phyloP scores from a whole-genome alignment of 2,113 vertebrate species.

The Pongo pygmaeus region DNA sequence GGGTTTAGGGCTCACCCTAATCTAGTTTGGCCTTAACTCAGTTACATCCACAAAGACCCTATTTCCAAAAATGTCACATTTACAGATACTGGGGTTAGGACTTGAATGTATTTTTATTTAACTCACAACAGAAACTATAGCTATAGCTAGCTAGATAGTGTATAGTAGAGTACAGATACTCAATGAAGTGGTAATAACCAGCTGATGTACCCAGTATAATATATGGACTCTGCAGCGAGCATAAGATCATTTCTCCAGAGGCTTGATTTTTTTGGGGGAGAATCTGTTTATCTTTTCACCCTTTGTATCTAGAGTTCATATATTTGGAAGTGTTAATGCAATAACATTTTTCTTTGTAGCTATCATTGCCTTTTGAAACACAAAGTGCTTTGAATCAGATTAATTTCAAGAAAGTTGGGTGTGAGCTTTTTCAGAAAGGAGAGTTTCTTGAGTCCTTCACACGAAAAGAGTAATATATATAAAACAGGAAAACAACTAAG shows the following conservation, averaged over 20 bases:
- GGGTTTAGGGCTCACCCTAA: too few species aligned
- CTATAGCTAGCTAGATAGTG: too few species aligned
- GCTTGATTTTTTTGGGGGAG: not conserved
- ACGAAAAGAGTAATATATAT: not conserved
- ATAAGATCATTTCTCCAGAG: not conserved
- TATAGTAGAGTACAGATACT: too few species aligned
- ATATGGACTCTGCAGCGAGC: too few species aligned
- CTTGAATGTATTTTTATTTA: too few species aligned
- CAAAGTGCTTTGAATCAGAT: not conserved
- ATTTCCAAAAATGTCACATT: too few species aligned
- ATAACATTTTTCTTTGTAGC: not conserved
- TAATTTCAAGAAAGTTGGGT: not conserved
- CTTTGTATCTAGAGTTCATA: not conserved
- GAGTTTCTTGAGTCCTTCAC: not conserved
- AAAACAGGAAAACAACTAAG: not conserved
- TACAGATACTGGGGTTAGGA: too few species aligned
- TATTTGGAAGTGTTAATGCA: not conserved
- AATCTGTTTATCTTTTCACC: not conserved
- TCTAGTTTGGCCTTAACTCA: too few species aligned
- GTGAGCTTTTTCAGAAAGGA: constrained; percentile 14
- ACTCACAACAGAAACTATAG: too few species aligned
- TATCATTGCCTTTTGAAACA: not conserved
- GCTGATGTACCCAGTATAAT: too few species aligned
- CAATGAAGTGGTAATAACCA: too few species aligned
- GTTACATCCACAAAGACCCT: too few species aligned